These are phyloP conservation scores for Hassar affinis DNA, from an alignment of 2,113 vertebrate species.

Conservation along the genomic window DNA sequence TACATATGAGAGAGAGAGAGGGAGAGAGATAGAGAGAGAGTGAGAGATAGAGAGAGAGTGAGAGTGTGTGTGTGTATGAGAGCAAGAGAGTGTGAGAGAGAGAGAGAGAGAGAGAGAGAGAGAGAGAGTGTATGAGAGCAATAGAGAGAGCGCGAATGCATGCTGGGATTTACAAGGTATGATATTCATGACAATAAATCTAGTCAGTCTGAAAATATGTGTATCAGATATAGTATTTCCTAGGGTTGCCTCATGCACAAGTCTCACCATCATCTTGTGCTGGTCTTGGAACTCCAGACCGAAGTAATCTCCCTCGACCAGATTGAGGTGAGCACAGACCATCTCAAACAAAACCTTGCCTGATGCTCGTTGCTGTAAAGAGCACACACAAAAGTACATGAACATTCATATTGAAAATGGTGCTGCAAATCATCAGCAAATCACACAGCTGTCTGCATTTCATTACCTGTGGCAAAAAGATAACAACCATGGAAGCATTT, in stretches of 20 bases:
- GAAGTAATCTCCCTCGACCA: conserved; percentile 98
- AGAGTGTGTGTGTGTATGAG: no score
- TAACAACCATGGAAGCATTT: background rate
- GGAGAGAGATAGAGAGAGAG: no score
- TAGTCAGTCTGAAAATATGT: background rate
- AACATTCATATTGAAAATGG: background rate
- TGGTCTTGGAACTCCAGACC: conserved; percentile 94
- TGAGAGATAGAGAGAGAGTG: no score
- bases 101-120: no score
- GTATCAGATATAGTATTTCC: background rate
- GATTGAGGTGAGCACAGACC: conserved; percentile 91
- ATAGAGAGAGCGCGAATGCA: background rate
- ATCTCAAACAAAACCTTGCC: conserved; percentile 91
- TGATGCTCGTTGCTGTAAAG: conserved; percentile 84
- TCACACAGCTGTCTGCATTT: background rate
- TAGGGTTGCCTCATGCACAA: background rate
- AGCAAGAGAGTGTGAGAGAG: no score
- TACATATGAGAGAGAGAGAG: no score
- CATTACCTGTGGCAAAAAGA: background rate
- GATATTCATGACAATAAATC: background rate
- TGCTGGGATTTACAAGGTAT: background rate
- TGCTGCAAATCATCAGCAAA: background rate
- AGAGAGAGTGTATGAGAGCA: no score
- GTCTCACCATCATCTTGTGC: conserved; percentile 89
- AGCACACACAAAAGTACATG: conserved; percentile 5